Percentiles rank a stretch among this genome's conserved stretches.
Evolutionary conservation across 2,888 invertebrate genomes (phyloP).

Genomic region (Spisula solida): DNA sequence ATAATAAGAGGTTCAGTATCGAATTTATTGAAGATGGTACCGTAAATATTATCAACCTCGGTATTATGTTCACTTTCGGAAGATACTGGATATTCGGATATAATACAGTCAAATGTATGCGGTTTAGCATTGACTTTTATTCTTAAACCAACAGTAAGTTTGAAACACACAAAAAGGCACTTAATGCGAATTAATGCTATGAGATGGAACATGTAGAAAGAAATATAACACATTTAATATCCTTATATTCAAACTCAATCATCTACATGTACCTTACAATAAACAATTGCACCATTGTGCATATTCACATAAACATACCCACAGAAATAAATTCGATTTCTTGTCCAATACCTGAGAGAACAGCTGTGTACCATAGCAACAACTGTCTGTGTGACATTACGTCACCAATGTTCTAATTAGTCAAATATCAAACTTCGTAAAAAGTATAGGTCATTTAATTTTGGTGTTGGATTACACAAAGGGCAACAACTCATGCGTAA

Average conservation of each 20-base stretch:
- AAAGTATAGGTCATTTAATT: too few species aligned
- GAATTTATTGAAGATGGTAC: too few species aligned
- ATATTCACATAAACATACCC: background rate
- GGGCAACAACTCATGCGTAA: too few species aligned
- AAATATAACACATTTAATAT: background rate
- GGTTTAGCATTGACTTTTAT: background rate
- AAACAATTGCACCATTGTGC: background rate
- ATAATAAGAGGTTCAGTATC: too few species aligned
- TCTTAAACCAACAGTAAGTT: background rate
- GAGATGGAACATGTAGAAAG: background rate
- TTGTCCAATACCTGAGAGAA: background rate
- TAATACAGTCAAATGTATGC: too few species aligned
- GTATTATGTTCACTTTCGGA: too few species aligned
- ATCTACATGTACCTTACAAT: background rate
- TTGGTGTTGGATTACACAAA: too few species aligned
- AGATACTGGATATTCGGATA: too few species aligned
- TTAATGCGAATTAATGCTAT: background rate
- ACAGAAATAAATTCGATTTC: background rate
- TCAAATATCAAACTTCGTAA: too few species aligned
- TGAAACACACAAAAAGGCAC: background rate
- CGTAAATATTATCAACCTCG: too few species aligned
- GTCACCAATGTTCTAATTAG: too few species aligned
- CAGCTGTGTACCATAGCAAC: background rate
- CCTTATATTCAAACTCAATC: background rate
- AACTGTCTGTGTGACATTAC: background rate